phyloP scores from a whole-genome alignment of 2,113 vertebrate species.

The Rhabdomys dilectus region DNA sequence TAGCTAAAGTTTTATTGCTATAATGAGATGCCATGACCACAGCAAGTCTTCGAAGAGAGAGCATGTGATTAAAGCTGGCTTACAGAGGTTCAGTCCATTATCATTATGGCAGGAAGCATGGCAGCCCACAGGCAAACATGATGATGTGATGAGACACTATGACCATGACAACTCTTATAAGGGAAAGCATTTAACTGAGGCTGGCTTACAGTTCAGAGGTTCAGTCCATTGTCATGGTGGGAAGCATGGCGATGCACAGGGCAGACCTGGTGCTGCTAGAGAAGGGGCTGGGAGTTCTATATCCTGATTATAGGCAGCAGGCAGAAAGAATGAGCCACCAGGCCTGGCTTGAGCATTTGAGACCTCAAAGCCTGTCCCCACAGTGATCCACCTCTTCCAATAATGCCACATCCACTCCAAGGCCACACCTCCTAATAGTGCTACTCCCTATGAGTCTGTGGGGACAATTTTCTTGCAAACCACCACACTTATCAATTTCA shows the following conservation, averaged over 20 bases:
- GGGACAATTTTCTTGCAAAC: neutral
- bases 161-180: neutral
- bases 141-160: neutral
- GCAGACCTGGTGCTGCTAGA: neutral
- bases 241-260: neutral
- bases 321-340: neutral
- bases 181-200: neutral
- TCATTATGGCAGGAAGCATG: neutral
- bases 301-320: neutral
- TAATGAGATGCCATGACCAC: neutral
- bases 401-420: neutral
- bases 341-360: neutral
- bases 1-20: neutral
- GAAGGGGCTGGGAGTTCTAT: neutral
- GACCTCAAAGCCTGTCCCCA: neutral
- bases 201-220: neutral
- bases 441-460: neutral
- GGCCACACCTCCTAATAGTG: neutral
- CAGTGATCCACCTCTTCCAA: neutral
- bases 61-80: neutral
- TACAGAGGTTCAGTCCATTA: neutral
- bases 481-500: neutral
- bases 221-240: neutral
- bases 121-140: neutral
- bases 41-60: neutral